These are phyloP conservation scores for Electrophaes corylata DNA, from an alignment of 2,888 invertebrate species.

Conservation along the genomic window DNA sequence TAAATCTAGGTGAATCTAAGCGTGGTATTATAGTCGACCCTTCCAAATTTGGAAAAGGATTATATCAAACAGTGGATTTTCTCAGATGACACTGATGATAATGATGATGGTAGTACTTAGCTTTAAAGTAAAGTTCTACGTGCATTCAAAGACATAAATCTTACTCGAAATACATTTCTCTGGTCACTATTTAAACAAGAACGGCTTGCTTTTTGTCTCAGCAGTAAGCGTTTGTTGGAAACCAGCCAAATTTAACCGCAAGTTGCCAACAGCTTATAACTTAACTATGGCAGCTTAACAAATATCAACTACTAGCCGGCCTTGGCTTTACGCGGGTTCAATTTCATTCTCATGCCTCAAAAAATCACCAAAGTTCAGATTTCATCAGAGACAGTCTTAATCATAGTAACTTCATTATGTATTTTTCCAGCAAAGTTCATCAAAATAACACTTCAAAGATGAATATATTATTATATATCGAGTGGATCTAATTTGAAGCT, in stretches of 20 bases:
- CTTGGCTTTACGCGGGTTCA: background rate
- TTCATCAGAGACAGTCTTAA: background rate
- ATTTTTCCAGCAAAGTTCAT: conserved; percentile 7
- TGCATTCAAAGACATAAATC: conserved; percentile 24
- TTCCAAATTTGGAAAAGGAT: no score
- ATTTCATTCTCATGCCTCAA: background rate
- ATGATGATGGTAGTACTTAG: no score
- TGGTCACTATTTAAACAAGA: conserved; percentile 40
- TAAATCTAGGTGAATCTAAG: no score
- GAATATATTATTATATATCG: no score
- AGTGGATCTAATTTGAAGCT: conserved; percentile 32
- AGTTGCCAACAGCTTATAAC: conserved; percentile 45
- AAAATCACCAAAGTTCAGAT: background rate
- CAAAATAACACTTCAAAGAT: conserved; percentile 18
- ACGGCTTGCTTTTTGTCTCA: conserved; percentile 41
- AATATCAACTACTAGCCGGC: conserved; percentile 31
- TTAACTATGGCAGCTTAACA: conserved; percentile 43
- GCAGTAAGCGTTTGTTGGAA: conserved; percentile 40
- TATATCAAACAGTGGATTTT: background rate
- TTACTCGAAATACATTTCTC: conserved; percentile 33
- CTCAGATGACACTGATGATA: no score
- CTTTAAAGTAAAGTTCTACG: background rate
- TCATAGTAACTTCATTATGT: background rate
- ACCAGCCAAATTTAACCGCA: conserved; percentile 40
- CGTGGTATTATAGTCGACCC: no score